Evolutionary conservation across 2,888 invertebrate genomes (phyloP), one percentile per base, ranked within the genome.

Genomic region (Pristionchus fissidentatus): DNA sequence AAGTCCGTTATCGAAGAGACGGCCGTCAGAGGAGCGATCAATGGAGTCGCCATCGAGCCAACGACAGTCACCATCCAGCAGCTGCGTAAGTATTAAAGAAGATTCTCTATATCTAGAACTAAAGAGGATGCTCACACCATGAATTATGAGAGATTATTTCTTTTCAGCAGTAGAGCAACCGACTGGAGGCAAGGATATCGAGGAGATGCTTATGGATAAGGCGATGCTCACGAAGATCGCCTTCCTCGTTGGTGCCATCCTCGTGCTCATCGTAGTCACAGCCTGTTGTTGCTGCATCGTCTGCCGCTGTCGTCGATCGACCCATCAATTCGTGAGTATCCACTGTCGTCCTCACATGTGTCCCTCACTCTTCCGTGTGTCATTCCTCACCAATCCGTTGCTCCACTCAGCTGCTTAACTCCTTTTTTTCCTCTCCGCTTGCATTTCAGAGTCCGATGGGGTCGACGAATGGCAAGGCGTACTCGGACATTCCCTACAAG

Each of bases 1-100:
- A 87, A 86, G 70, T 85, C 85, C 26, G 84, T 87, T 46, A 62
- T 89, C 41, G 89, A 89, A 83, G 89, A 88, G 83, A 87, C 86
- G 49, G 88, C 89, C 10, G 84, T 88, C 1, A 86, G 89, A 35
- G 89, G 89, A 60, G 70, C 85, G 0, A 85, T 89, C 84, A 86
- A 85, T 26, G 85, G 83, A 32, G 86, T 89, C 75, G 57, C 77
- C 19, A 86, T 89, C 46, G 89, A 89, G 83, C 88, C 89, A 19
- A 86, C 89, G 22, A 89, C 89, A 8, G 88, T 89, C 43, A 84
- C 85, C 83, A 86, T 87, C 57, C 70, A 83, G 46, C 86, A 87
- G 55, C 84, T 89, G 19, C 87, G 88, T 85, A 84, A 80, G 55
- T 83, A n/a, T n/a, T n/a, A n/a, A n/a, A n/a, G n/a, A n/a, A n/a